Evolutionary conservation across 2,113 vertebrate genomes (phyloP), one percentile per base, ranked within the genome.

Genomic region (Cromileptes altivelis): DNA sequence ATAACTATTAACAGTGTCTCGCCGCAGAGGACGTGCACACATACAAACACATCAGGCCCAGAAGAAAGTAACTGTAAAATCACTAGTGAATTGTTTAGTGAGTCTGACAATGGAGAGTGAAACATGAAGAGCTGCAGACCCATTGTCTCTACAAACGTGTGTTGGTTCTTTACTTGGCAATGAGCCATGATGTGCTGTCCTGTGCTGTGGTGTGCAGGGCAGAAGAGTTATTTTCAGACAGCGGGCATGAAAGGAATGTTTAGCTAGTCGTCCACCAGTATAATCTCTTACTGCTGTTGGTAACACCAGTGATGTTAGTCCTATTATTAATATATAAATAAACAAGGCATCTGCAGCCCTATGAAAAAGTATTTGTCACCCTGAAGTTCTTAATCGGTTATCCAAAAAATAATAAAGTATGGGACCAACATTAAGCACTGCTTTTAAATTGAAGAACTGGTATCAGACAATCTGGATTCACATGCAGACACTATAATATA

Each of bases 191-290:
- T 2, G 21, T 50, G 57, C 73, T 14, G 56, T 67, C 21, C 60
- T 47, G 77, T 25, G 9, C 53, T 52, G 0, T 63, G 40, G 2
- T 0, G 12, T 15, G 57, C 19, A 27, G 75, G 14, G 61, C 60
- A 67, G 33, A 62, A 3, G 4, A 63, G 88, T 87, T 92, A 92
- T 92, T 93, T 91, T 90, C 81, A 90, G 91, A 90, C 80, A 71
- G 52, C 69, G 75, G 88, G 73, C 82, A 89, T 84, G 84, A 86
- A 7, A 78, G 70, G 88, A 91, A 90, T 92, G 80, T 90, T 69
- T 12, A 74, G 50, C 72, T 65, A 67, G 63, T 67, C 52, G 13
- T 10, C 57, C 30, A 49, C 13, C 47, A 57, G 45, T 50, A 45
- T 65, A 37, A 69, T 30, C 11, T 52, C 52, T 6, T 4, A 18